Evolutionary conservation across 2,888 invertebrate species (phyloP).

Genomic region (Crematogaster levior): DNA sequence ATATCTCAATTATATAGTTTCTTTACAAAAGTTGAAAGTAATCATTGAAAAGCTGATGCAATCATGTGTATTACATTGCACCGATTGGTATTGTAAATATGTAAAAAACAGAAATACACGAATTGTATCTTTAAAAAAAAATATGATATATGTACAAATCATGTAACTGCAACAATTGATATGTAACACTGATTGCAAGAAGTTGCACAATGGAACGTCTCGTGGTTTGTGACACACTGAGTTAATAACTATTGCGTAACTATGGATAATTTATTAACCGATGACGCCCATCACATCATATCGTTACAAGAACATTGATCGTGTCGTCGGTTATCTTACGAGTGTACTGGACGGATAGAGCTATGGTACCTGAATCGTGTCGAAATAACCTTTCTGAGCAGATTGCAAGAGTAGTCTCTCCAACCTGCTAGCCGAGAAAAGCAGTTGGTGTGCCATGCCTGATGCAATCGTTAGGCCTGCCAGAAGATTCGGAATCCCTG

Average conservation of each 20-base stretch:
- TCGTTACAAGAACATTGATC: not conserved
- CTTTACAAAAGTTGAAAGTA: not conserved
- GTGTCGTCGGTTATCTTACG: constrained; percentile 67
- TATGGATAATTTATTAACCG: not conserved
- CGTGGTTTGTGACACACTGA: not conserved
- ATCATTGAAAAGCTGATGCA: not conserved
- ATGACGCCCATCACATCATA: not conserved
- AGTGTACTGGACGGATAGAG: constrained; percentile 70
- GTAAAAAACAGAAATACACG: not conserved
- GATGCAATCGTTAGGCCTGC: constrained; percentile 38
- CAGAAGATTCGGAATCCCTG: constrained; percentile 65
- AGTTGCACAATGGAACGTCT: not conserved
- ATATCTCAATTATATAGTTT: not conserved
- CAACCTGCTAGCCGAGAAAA: constrained; percentile 87
- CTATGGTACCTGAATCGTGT: constrained; percentile 84
- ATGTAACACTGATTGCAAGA: not conserved
- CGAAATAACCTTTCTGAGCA: constrained; percentile 83
- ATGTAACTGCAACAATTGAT: not conserved
- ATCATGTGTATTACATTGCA: not conserved
- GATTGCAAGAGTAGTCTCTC: constrained; percentile 86
- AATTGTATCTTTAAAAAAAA: too few relatives aligned
- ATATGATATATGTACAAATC: not conserved
- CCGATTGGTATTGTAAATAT: not conserved
- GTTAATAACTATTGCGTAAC: not conserved
- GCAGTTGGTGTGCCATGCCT: constrained; percentile 89